Percentiles rank a stretch among this genome's conserved stretches.
Evolutionary conservation across 2,888 invertebrate species (phyloP).

Genomic region (Scaptodrosophila latifasciaeformis): DNA sequence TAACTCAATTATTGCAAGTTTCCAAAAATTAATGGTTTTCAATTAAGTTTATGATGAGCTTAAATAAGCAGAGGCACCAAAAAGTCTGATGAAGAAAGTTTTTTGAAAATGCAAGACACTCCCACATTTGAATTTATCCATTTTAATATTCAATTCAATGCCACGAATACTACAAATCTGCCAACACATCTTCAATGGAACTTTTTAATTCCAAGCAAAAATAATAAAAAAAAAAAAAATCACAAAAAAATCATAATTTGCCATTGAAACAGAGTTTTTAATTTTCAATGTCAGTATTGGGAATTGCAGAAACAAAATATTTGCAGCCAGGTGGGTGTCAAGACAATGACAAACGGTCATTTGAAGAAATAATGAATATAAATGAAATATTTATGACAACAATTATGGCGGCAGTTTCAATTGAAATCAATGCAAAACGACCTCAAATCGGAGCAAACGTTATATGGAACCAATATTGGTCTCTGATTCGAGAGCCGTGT

Average conservation of each 20-base stretch:
- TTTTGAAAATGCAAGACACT: no score
- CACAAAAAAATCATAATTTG: conserved; percentile 2
- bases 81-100: no score
- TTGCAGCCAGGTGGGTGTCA: conserved; percentile 51
- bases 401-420: conserved; percentile 28
- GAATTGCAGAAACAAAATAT: conserved; percentile 52
- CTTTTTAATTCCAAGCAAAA: not conserved
- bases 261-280: conserved; percentile 23
- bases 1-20: conserved; percentile 57
- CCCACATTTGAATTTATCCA: no score
- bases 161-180: no score
- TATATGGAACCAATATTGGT: conserved; percentile 4
- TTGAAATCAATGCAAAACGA: conserved; percentile 42
- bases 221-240: conserved; percentile 15
- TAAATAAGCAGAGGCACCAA: no score
- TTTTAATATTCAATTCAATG: not conserved
- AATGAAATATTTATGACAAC: no score
- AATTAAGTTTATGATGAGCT: not conserved
- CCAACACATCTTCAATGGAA: conserved; percentile 61
- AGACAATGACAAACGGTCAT: conserved; percentile 58
- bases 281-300: conserved; percentile 47
- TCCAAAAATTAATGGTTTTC: no score
- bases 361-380: no score
- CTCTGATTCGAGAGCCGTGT: conserved; percentile 27
- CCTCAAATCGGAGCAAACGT: conserved; percentile 16